phyloP scores from a whole-genome alignment of 1,140 invertebrate species.

The Mizuhopecten yessoensis region DNA sequence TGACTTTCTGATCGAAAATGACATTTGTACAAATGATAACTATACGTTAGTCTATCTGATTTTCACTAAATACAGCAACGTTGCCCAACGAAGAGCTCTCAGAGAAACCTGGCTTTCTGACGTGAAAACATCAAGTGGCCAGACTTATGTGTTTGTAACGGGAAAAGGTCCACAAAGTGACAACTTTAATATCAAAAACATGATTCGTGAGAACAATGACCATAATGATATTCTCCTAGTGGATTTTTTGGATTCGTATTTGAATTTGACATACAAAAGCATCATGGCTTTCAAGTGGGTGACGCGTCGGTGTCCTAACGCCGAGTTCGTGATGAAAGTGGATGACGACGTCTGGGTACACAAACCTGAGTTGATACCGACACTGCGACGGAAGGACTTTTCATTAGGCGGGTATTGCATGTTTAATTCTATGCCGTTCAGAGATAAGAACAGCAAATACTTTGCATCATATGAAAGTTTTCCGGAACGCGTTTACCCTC shows the following conservation, averaged over 20 bases:
- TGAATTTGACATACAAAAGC: constrained; percentile 84
- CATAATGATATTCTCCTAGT: constrained; percentile 73
- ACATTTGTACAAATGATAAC: constrained; percentile 37
- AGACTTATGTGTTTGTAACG: constrained; percentile 63
- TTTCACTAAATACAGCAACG: constrained; percentile 60
- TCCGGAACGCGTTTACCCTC: constrained; percentile 78
- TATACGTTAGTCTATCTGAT: constrained; percentile 47
- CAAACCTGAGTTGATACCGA: constrained; percentile 53
- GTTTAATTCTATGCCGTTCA: constrained; percentile 52
- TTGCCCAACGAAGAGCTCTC: constrained; percentile 47
- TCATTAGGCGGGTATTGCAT: constrained; percentile 56
- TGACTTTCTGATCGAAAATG: constrained; percentile 52
- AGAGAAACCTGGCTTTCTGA: constrained; percentile 54
- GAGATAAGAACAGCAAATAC: constrained; percentile 80
- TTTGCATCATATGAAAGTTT: constrained; percentile 75
- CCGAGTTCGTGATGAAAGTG: constrained; percentile 83
- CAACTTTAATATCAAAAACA: constrained; percentile 53
- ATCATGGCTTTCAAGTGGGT: constrained; percentile 92
- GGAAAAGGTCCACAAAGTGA: constrained; percentile 32
- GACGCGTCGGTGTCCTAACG: constrained; percentile 86
- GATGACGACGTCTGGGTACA: constrained; percentile 85
- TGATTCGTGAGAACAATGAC: constrained; percentile 84
- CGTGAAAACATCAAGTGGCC: background rate
- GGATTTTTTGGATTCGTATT: constrained; percentile 75
- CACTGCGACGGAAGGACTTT: background rate